Evolutionary conservation across 2,797 vertebrate genomes (phyloP).

Genomic region (Xiphophorus birchmanni): DNA sequence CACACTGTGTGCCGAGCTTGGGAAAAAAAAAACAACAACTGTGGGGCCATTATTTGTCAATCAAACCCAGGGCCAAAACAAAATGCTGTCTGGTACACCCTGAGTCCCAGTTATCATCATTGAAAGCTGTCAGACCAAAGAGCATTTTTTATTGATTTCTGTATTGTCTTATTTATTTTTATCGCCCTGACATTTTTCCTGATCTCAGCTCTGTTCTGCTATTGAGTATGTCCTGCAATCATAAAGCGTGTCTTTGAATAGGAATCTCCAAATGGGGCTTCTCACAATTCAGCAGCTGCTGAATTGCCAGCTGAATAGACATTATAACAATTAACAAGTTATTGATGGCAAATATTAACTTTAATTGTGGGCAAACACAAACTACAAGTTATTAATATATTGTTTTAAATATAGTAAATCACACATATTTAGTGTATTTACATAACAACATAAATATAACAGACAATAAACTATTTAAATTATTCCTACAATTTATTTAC

Average conservation of each 20-base stretch:
- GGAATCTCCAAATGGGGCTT: slow-evolving; percentile 11
- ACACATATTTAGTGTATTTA: background rate
- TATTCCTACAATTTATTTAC: background rate
- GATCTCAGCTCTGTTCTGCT: slow-evolving; percentile 48
- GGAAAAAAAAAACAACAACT: slow-evolving; percentile 73
- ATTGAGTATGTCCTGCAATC: slow-evolving; percentile 31
- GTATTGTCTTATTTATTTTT: slow-evolving; percentile 69
- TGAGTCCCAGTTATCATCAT: slow-evolving; percentile 73
- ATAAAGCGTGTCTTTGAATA: slow-evolving; percentile 27
- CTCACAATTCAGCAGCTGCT: background rate
- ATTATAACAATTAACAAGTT: slow-evolving; percentile 22
- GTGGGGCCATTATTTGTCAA: slow-evolving; percentile 85
- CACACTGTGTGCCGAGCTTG: slow-evolving; percentile 69
- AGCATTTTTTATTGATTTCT: slow-evolving; percentile 76
- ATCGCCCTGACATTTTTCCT: slow-evolving; percentile 61
- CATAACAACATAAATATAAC: background rate
- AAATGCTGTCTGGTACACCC: slow-evolving; percentile 75
- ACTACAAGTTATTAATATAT: background rate
- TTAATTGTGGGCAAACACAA: background rate
- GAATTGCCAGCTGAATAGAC: background rate
- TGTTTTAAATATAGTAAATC: background rate
- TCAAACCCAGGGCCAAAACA: slow-evolving; percentile 81
- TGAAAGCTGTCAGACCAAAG: slow-evolving; percentile 79
- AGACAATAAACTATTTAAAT: background rate
- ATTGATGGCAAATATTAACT: background rate